Conservation (phyloP, 2,113 vertebrate species). For the Ascaphus truei region DNA sequence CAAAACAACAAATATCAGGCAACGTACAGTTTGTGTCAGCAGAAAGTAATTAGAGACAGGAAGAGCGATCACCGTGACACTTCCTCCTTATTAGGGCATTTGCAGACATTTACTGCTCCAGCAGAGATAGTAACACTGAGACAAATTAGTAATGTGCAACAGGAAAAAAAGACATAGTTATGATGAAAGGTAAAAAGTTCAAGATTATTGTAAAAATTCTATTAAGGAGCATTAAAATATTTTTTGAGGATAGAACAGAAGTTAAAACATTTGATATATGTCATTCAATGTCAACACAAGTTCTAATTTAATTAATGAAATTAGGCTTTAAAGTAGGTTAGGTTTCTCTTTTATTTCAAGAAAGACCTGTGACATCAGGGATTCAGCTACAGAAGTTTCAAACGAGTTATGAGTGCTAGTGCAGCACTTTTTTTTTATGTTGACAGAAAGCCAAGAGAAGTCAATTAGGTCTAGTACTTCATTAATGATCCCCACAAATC, state of each 20-base stretch:
- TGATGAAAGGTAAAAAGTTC: not conserved
- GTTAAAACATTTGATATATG: slow-evolving; percentile 35
- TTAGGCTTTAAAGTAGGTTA: no score
- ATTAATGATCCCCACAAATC: slow-evolving; percentile 72
- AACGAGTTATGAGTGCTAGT: slow-evolving; percentile 50
- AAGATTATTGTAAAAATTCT: no score
- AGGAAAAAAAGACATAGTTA: not conserved
- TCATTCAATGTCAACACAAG: slow-evolving; percentile 36
- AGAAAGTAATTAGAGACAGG: not conserved
- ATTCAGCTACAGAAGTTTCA: slow-evolving; percentile 48
- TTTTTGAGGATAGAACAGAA: no score
- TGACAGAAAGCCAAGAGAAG: slow-evolving; percentile 65
- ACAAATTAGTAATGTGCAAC: not conserved
- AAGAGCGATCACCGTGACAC: not conserved
- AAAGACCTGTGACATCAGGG: slow-evolving; percentile 36
- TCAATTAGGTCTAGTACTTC: slow-evolving; percentile 68
- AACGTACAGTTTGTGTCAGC: not conserved
- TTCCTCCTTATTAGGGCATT: not conserved
- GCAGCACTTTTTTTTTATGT: slow-evolving; percentile 58
- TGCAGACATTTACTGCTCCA: not conserved
- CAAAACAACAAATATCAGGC: not conserved
- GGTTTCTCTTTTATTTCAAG: no score
- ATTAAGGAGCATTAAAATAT: no score
- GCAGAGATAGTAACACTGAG: not conserved
- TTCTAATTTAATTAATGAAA: no score